Evolutionary conservation across 2,888 invertebrate genomes (phyloP).

Genomic region (Phytoseiulus persimilis): DNA sequence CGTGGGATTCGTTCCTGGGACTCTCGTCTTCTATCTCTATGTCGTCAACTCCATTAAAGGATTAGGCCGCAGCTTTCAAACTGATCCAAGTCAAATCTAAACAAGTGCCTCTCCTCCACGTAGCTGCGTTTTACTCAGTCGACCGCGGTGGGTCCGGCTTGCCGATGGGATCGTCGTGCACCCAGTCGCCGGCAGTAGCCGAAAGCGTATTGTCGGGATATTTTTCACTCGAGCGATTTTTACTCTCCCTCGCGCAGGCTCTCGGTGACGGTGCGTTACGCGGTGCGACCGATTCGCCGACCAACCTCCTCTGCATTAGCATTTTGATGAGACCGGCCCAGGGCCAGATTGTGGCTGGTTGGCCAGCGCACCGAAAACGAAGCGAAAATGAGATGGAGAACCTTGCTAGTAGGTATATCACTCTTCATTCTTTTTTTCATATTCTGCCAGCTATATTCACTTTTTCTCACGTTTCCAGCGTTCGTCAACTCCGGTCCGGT

Average conservation of each 20-base stretch:
- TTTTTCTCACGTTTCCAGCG: neutral
- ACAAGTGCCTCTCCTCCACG: no score
- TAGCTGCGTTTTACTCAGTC: no score
- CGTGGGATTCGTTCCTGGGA: neutral
- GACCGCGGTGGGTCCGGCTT: no score
- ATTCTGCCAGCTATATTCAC: neutral
- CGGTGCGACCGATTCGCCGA: neutral
- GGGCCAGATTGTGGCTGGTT: neutral
- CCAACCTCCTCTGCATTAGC: neutral
- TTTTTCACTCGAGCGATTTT: neutral
- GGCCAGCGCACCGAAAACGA: neutral
- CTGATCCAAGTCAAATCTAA: neutral
- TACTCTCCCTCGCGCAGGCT: neutral
- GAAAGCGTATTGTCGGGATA: neutral
- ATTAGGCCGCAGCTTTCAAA: neutral
- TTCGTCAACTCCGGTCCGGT: neutral
- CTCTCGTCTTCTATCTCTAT: neutral
- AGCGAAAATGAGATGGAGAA: neutral
- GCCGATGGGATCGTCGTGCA: neutral
- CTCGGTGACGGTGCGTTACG: conserved; percentile 5
- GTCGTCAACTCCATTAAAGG: conserved; percentile 31
- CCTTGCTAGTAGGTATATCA: neutral
- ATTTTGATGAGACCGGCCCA: neutral
- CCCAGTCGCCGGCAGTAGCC: neutral
- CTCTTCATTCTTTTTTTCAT: neutral